Evolutionary conservation across 2,113 vertebrate genomes (phyloP), one percentile per base, ranked within the genome.

Genomic region (Burhinus bistriatus): DNA sequence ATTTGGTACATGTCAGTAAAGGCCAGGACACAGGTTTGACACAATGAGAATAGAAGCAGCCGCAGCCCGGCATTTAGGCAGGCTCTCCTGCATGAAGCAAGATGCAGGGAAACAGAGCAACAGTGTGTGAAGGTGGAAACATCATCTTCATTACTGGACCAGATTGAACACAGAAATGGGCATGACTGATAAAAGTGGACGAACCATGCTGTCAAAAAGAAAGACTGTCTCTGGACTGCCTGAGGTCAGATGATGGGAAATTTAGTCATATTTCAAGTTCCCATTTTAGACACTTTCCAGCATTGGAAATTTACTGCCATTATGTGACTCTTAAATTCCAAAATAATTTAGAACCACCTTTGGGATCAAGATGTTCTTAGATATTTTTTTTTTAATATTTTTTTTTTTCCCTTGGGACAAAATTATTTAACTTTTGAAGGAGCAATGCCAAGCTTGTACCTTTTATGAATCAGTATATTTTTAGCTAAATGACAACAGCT

Each of bases 281-380:
- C 75, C 69, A 44, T 83, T 71, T 87, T 57, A 42, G 69, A 34
- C 13, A 5, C 7, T 78, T 87, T 70, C 57, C 38, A 81, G 59
- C 44, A 80, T 3, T 66, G 61, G 45, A 76, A 88, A 94, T 94
- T 87, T 90, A 58, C 70, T 87, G 69, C 78, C 44, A 30, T 86
- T 85, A 51, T 22, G 27, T 8, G 92, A 66, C 29, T 64, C 59
- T 88, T 83, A 76, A 95, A 96, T 83, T 95, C 45, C 66, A 93
- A 95, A 93, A 69, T 89, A 49, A 75, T 79, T 85, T 76, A 83
- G 61, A 55, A 72, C 12, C 68, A 55, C 65, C n/a, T 36, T 81
- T 91, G 64, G 47, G 76, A 93, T 91, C 93, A 95, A 95, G 85
- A 79, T 89, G 89, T 96, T 83, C 89, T 92, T 65, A 65, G 34